These are phyloP conservation scores for Diceros bicornis DNA, from an alignment of 2,797 vertebrate species.

Conservation along the genomic window DNA sequence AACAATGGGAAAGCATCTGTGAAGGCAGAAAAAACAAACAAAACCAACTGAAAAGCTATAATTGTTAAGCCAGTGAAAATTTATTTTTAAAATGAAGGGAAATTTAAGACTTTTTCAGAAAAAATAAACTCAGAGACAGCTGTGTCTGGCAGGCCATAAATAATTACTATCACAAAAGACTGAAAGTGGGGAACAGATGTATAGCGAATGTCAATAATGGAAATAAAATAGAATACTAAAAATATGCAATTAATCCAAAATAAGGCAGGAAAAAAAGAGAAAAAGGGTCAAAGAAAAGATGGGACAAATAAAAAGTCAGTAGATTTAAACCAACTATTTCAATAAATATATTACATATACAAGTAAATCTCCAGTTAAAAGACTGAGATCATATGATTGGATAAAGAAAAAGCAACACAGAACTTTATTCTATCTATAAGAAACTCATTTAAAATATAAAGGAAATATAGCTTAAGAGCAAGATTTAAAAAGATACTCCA, in stretches of 20 bases:
- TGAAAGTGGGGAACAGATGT: neutral
- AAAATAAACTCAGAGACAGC: neutral
- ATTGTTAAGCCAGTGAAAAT: neutral
- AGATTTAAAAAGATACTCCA: neutral
- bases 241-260: neutral
- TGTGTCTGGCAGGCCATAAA: neutral
- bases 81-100: neutral
- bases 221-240: neutral
- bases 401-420: neutral
- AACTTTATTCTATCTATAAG: neutral
- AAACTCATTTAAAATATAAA: constrained; percentile 21
- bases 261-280: neutral
- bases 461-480: neutral
- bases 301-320: neutral
- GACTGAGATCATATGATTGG: neutral
- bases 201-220: neutral
- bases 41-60: neutral
- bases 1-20: neutral
- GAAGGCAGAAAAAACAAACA: neutral
- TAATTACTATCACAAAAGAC: neutral
- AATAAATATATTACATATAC: neutral
- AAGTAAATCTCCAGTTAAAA: neutral
- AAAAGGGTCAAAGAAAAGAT: neutral
- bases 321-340: neutral
- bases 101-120: neutral